Evolutionary conservation across 2,888 invertebrate species (phyloP), one percentile per base, ranked within the genome.

Genomic region (Ernsta delagoae): DNA sequence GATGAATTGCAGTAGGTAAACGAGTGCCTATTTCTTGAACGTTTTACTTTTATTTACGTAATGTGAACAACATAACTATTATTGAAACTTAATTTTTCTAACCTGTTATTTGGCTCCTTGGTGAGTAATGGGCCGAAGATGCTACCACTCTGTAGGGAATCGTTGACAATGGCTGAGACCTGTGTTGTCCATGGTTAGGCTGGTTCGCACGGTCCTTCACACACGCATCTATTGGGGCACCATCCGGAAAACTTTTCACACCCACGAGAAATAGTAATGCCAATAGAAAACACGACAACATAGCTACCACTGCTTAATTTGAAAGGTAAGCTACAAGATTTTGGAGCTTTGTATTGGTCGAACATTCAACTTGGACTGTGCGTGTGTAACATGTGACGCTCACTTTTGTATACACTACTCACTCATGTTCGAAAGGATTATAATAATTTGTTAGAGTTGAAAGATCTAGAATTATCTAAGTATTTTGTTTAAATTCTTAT

Each of bases 221-320:
- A 82, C 97, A 97, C 43, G 96, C 95, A 81, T 97, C 97, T 39
- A 97, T 95, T 0, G 97, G 97, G 1, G 96, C 97, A 1, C 97
- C 97, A 78, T 97, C 97, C n/a, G 97, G 97, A 81, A 97, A 97
- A 72, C 94, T 94, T 60, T 86, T 80, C 70, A 87, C 88, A 70
- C 88, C 81, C 80, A 85, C 87, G 77, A 83, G 86, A 34, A 75
- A 16, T 75, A 89, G 70, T 71, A 86, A 45, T 11, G 31, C 77
- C 67, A 88, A 74, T 54, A 88, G 71, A 41, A 90, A 74, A 75
- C 84, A 87, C 12, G 79, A 76, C 31, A 90, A 77, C 86, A 91
- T 91, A 72, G 71, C 75, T 36, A 59, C 24, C 24, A 24, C 24
- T 24, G 24, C 24, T 24, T 24, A 24, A 24, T 24, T 9, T 34